Evolutionary conservation across 1,140 invertebrate genomes (phyloP).

Genomic region (Stegodyphus dumicola): DNA sequence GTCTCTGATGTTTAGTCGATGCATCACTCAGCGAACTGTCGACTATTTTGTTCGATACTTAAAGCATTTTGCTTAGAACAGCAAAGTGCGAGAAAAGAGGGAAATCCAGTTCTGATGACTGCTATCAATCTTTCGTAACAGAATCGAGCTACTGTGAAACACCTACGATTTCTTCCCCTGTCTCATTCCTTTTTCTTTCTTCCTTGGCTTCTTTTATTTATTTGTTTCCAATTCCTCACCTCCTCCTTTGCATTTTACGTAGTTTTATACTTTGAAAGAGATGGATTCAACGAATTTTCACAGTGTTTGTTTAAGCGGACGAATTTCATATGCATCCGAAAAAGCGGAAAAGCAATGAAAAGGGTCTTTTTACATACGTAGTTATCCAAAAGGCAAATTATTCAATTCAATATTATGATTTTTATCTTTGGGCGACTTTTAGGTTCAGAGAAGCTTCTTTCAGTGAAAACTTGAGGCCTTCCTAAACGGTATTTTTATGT

Average conservation of each 20-base stretch:
- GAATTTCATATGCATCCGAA: constrained; percentile 20
- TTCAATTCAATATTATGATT: constrained; percentile 55
- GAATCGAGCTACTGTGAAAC: constrained; percentile 43
- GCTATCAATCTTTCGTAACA: constrained; percentile 40
- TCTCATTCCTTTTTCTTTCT: constrained; percentile 2
- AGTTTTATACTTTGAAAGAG: constrained; percentile 30
- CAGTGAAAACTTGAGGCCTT: constrained; percentile 4
- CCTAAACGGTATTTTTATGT: constrained; percentile 57
- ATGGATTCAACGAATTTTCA: constrained; percentile 32
- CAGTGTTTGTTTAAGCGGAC: constrained; percentile 16
- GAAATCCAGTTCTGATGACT: constrained; percentile 29
- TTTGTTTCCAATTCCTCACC: neutral
- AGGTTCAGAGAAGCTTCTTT: constrained; percentile 25
- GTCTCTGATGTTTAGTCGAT: constrained; percentile 15
- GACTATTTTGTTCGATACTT: constrained; percentile 15
- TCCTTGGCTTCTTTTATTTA: constrained; percentile 17
- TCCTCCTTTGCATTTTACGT: constrained; percentile 13
- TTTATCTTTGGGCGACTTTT: neutral
- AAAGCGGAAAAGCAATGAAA: constrained; percentile 19
- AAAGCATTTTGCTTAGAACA: neutral
- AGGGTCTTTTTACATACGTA: constrained; percentile 26
- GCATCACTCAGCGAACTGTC: constrained; percentile 26
- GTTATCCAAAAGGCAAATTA: constrained; percentile 51
- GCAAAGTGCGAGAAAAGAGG: constrained; percentile 17
- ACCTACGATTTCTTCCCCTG: constrained; percentile 41